Evolutionary conservation across 2,888 invertebrate species (phyloP), one percentile per base, ranked within the genome.

Genomic region (Chrysina gloriosa): DNA sequence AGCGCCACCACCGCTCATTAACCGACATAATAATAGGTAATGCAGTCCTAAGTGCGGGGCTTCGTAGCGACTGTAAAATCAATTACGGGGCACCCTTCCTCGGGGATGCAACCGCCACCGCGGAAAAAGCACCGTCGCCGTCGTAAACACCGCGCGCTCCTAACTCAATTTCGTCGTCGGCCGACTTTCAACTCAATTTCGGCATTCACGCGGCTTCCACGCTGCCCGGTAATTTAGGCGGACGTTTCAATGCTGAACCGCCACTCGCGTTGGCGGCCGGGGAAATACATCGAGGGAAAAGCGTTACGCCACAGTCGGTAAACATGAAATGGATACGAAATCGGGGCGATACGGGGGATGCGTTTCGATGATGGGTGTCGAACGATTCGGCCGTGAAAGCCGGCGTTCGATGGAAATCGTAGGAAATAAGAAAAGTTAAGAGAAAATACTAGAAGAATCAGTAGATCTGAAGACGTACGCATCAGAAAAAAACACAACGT

Each of bases 161-260:
- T 63, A 68, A 68, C 68, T 68, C 68, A 68, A 68, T 68, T 68
- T 54, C 45, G 47, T n/a, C n/a, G n/a, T n/a, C n/a, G n/a, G 56
- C 36, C 63, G 68, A 68, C 68, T 68, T 68, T 68, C 65, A 65
- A 65, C 54, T 65, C 65, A 65, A 65, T 65, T 65, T 65, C 23
- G 39, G 36, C 31, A 39, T 65, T 65, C 39, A 34, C 65, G 25
- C 16, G 65, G 65, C 54, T 65, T 63, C 63, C n/a, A n/a, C n/a
- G 52, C 29, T 52, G n/a, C 52, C 45, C 52, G 52, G 29, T 52
- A 52, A 52, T 52, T 52, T 52, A 52, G 19, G 31, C 31, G 31
- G 31, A 52, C 52, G 52, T 52, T 52, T 52, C 29, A 52, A 50
- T n/a, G n/a, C n/a, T n/a, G n/a, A n/a, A n/a, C n/a, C n/a, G n/a